phyloP scores from a whole-genome alignment of 2,888 invertebrate genomes.

The Diplolepis rosae region DNA sequence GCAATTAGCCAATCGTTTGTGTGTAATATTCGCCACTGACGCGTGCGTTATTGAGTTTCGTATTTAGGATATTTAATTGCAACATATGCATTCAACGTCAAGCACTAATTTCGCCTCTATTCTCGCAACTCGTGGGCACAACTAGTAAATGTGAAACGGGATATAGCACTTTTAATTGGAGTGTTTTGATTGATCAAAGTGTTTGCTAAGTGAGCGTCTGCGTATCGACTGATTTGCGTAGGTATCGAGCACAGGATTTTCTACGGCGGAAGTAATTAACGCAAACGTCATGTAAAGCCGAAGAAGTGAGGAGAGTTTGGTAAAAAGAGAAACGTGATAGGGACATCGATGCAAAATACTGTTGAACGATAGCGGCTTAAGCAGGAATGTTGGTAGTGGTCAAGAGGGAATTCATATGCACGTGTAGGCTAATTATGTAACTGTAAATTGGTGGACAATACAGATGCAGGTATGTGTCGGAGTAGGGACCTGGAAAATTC shows the following conservation, averaged over 20 bases:
- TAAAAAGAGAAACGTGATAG: background rate
- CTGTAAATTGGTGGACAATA: constrained; percentile 12
- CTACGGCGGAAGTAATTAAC: constrained; percentile 46
- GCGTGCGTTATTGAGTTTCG: constrained; percentile 14
- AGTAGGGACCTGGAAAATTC: constrained; percentile 63
- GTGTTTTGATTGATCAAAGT: background rate
- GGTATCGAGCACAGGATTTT: background rate
- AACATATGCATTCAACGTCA: background rate
- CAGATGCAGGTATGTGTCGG: constrained; percentile 28
- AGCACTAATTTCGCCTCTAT: constrained; percentile 2
- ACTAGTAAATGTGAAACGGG: background rate
- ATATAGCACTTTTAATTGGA: too few relatives aligned
- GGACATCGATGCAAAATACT: constrained; percentile 36
- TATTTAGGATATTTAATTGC: constrained; percentile 21
- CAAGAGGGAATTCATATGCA: constrained; percentile 32
- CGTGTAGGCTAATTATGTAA: too few relatives aligned
- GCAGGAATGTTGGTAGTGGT: constrained; percentile 35
- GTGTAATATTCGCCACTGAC: constrained; percentile 44
- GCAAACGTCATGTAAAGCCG: constrained; percentile 28
- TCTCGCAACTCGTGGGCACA: background rate
- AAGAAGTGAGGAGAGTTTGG: background rate
- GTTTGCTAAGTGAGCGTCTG: background rate
- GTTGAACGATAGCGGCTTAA: constrained; percentile 33
- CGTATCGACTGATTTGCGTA: background rate
- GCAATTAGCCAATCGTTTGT: constrained; percentile 51